Base-by-base conservation (phyloP, 2,888 invertebrate species). In the Gastrophysa polygoni region DNA sequence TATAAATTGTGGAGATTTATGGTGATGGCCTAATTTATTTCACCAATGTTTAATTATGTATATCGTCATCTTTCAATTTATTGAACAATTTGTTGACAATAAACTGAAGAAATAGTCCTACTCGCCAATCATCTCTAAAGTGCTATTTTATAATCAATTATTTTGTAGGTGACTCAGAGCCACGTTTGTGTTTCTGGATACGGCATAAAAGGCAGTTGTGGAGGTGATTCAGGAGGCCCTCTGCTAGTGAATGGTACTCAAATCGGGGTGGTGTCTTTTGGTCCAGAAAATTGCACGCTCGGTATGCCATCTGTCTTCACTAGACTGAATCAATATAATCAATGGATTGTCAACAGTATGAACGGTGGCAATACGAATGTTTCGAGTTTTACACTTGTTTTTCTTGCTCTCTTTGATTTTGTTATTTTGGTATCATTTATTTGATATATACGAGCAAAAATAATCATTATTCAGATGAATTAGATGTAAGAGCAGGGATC, bases 161-260 rank as follows among this genome's bases (percentile, higher is more conserved):
- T 1, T 56, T 46, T 46, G 2, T 0, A 44, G 44, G 29, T 55
- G 1, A 18, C 14, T n/a, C 28, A 28, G 6, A 62, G 50, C 1
- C 69, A 71, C 43, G 14, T 71, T 1, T 71, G 71, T 28, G 61
- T 64, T 1, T 64, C 63, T n/a, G 69, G 68, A 55, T 5, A 2
- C 10, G 67, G 67, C 0, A 61, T 34, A 2, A 61, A 57, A 38
- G 69, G 69, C 8, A 62, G 63, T 11, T 72, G 72, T 29, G 63
- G 51, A 6, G 72, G 72, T 7, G 72, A 72, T 48, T 68, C 68
- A 0, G 71, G 72, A 7, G 72, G 72, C 0, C 71, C 72, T 11
- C 55, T 72, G 11, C 24, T 71, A 11, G 58, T 69, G 2, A 49
- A 67, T 17, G 63, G 66, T 1, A 32, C 32, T 16, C 69, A 71